phyloP scores from a whole-genome alignment of 1,140 invertebrate genomes.

The Magallana ariakensis region DNA sequence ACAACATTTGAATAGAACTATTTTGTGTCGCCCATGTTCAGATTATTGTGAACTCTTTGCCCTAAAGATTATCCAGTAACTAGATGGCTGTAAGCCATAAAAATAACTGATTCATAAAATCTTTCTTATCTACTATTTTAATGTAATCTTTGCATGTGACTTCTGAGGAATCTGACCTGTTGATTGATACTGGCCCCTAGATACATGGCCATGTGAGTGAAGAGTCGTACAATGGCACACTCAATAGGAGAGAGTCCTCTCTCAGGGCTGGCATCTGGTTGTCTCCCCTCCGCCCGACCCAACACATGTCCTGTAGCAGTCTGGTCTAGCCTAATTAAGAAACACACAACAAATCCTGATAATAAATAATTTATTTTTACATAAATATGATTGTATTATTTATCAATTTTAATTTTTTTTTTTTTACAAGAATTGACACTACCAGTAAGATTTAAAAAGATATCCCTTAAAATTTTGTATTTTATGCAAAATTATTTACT shows the following conservation, averaged over 20 bases:
- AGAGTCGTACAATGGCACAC: conserved; percentile 62
- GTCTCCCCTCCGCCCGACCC: conserved; percentile 59
- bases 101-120: no score
- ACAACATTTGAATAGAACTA: no score
- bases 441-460: no score
- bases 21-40: no score
- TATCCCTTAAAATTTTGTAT: no score
- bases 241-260: conserved; percentile 59
- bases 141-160: no score
- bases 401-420: background rate
- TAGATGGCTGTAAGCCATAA: no score
- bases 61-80: no score
- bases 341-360: background rate
- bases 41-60: no score
- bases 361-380: background rate
- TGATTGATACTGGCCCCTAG: conserved; percentile 57
- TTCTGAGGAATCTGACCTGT: background rate
- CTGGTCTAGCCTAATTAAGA: conserved; percentile 54
- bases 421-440: background rate
- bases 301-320: conserved; percentile 71
- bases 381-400: background rate
- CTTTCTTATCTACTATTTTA: no score
- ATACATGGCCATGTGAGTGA: conserved; percentile 69
- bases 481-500: no score
- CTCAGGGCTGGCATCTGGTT: conserved; percentile 56